phyloP scores from a whole-genome alignment of 2,113 vertebrate species.

The Erythrocercus mccallii region DNA sequence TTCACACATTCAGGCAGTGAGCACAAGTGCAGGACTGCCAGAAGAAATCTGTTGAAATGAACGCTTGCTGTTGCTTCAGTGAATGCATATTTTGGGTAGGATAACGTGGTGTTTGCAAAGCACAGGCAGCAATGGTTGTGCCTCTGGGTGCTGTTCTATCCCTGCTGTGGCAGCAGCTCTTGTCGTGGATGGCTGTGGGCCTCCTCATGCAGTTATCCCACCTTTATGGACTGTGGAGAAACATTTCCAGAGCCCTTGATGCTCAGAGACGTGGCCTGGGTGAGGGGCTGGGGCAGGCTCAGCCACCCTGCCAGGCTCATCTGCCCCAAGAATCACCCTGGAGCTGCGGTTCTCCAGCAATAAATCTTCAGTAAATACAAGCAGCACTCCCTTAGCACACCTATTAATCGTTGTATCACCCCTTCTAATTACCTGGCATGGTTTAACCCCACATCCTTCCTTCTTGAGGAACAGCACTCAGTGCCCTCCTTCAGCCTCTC shows the following conservation, averaged over 20 bases:
- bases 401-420: background rate
- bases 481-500: background rate
- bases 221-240: background rate
- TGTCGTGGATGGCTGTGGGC: rapidly evolving
- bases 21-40: background rate
- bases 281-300: rapidly evolving
- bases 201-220: background rate
- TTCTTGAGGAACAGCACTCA: rapidly evolving
- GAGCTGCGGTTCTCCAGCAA: background rate
- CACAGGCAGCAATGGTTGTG: rapidly evolving
- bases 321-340: background rate
- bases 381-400: background rate
- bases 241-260: background rate
- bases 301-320: background rate
- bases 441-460: background rate
- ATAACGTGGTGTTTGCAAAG: background rate
- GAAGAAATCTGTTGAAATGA: background rate
- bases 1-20: background rate
- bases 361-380: background rate
- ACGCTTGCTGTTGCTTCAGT: background rate
- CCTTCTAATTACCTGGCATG: background rate
- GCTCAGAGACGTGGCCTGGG: rapidly evolving
- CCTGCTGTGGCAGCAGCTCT: background rate
- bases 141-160: background rate
- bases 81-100: background rate